Base-by-base conservation (phyloP, 2,113 vertebrate genomes). In the Cavia aperea region DNA sequence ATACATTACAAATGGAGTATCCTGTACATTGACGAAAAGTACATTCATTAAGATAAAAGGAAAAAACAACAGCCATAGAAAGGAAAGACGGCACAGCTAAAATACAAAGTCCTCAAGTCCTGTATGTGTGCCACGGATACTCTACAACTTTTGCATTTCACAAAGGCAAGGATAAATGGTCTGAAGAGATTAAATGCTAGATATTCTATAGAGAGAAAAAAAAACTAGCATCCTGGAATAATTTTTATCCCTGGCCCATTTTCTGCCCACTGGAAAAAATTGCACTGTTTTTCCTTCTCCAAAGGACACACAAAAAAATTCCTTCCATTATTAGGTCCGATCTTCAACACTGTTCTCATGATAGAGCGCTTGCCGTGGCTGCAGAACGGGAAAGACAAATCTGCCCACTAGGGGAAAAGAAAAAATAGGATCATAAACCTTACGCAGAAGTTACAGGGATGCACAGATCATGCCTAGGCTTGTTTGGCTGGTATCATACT, bases 261-360 rank as follows among this genome's bases (percentile, higher is more conserved):
- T 96, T 98, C 95, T 75, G 97, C 98, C 99, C 99, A 99, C 82
- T 99, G 98, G 96, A 99, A 99, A 96, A 99, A 99, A 82, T 96
- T 97, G 89, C 99, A 99, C 94, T 99, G 99, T 95, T 98, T 98
- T 65, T 97, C 98, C 94, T 96, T 98, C 86, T 94, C 97, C 84
- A 98, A 96, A 92, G 98, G 97, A 94, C 99, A 99, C 19, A 98
- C 98, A 95, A 98, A 99, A 95, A 99, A 99, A 16, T 98, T 98
- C 82, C 97, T 98, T 49, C 99, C 99, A 9, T 99, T 99, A 97
- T 98, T 99, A 1, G 98, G 98, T 90, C 99, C 99, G 65, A 98
- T 97, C 98, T 99, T 99, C 96, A 99, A 94, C 49, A 99, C 99
- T 0, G 98, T 99, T 96, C 98, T 98, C 98, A 98, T 98, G 95